Base-by-base conservation (phyloP, 1,140 invertebrate genomes). In the Pissodes strobi region DNA sequence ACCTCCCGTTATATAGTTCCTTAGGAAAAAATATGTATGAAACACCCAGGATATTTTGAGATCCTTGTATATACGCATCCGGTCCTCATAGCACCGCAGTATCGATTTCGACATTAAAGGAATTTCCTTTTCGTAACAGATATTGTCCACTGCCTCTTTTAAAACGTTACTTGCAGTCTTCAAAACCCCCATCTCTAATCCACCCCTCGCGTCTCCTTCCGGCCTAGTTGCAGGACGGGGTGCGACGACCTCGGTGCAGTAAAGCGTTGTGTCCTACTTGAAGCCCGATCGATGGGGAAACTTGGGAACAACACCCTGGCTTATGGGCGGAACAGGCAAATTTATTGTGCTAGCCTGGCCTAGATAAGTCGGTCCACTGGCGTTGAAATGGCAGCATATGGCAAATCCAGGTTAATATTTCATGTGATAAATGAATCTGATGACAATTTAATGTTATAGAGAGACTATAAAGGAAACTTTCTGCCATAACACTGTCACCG, bases 241-340 rank as follows among this genome's bases (percentile, higher is more conserved):
- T 46, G 18, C 43, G 43, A 46, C 18, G 43, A 46, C 43, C 43
- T 22, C 43, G 18, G 43, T 22, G 21, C 18, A 21, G 9, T 21
- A 46, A 46, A 12, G 18, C 43, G 18, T 39, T n/a, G 43, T 46
- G 43, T 46, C 43, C 43, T 46, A 46, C 43, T 46, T 46, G 43
- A 22, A 13, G 15, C 8, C 15, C 43, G 43, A 46, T 46, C 43
- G 43, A 46, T 46, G 9, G 37, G 37, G 13, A 15, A 39, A 39
- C 37, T 39, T 39, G 37, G 37, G 37, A 39, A 39, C 37, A 39
- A 39, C 37, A 39, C 37, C 37, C 37, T 39, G 37, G 37, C 4
- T 39, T n/a, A 39, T 39, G n/a, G 37, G 37, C 37, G 37, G 37
- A 15, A 15, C 9, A 39, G 13, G 37, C 25, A 3, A 27, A 27